Evolutionary conservation across 2,888 invertebrate species (phyloP), one percentile per base, ranked within the genome.

Genomic region (Chrysolina oricalcia): DNA sequence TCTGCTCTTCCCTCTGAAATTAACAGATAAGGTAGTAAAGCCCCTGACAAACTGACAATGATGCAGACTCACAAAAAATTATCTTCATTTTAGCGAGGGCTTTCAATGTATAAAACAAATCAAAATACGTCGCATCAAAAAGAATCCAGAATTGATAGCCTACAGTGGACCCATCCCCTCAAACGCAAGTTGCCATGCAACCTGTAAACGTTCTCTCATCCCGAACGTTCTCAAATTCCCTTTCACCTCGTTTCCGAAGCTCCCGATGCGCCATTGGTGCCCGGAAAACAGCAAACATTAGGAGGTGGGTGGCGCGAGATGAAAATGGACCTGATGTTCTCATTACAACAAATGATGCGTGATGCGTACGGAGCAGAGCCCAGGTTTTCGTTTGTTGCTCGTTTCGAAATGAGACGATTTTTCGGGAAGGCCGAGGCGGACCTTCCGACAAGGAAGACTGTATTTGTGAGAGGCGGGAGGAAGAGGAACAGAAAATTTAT

Each of bases 381-480:
- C 59, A 35, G 59, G 27, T 23, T 59, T 59, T 59, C n/a, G 59
- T n/a, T 59, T 27, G 23, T 59, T 59, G 23, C n/a, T 59, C 35
- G 13, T 59, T 27, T 35, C 35, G 35, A 15, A 59, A 59, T 59
- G 35, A 35, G 59, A 35, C 35, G 10, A 59, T 59, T 59, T 59
- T 59, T 59, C 59, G 13, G 59, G 35, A 59, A 35, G 6, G 6
- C 23, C 10, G 59, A 21, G 23, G 23, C 23, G 11, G 53, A 56
- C 13, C 4, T 56, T 13, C 21, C 27, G 53, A 53, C 21, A 53
- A 21, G 19, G 53, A 53, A 9, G 17, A 9, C 48, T 53, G 4
- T 21, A 4, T 11, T 0, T 19, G 53, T 21, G 0, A 9, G 19
- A 9, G 19, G 5, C 53, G 21, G 4, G 21, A 53, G 53, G 1